Evolutionary conservation across 1,140 invertebrate genomes (phyloP).

Genomic region (Eulimnadia texana): DNA sequence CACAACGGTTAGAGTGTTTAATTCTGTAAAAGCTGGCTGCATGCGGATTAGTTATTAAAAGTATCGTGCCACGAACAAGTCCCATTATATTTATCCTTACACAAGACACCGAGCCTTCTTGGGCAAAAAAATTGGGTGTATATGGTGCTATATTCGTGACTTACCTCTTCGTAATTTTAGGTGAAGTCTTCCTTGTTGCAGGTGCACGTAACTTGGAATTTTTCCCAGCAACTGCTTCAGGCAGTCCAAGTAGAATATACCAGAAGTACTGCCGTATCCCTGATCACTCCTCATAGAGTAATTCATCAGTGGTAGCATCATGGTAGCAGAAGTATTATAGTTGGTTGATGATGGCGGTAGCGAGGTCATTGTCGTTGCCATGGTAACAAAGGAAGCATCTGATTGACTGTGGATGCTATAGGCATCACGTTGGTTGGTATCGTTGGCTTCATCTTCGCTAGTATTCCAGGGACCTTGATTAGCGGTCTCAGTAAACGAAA

Average conservation of each 20-base stretch:
- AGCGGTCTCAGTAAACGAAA: no score
- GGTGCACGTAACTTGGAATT: conserved; percentile 10
- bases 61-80: no score
- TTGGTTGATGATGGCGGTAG: conserved; percentile 1
- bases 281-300: neutral
- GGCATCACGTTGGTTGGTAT: neutral
- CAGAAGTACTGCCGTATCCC: conserved; percentile 10
- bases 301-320: neutral
- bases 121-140: no score
- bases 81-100: no score
- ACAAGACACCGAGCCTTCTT: no score
- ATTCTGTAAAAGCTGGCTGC: no score
- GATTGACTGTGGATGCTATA: conserved; percentile 6
- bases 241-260: conserved; percentile 12
- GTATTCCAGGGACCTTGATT: neutral
- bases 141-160: neutral
- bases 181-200: conserved; percentile 7
- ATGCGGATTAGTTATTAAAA: no score
- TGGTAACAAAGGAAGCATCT: conserved; percentile 2
- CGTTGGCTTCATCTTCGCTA: neutral
- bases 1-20: no score
- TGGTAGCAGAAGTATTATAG: neutral
- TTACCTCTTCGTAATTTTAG: conserved; percentile 11
- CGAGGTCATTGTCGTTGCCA: neutral
- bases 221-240: conserved; percentile 2